Evolutionary conservation across 1,140 invertebrate genomes (phyloP), one percentile per base, ranked within the genome.

Genomic region (Himalopsyche phryganea): DNA sequence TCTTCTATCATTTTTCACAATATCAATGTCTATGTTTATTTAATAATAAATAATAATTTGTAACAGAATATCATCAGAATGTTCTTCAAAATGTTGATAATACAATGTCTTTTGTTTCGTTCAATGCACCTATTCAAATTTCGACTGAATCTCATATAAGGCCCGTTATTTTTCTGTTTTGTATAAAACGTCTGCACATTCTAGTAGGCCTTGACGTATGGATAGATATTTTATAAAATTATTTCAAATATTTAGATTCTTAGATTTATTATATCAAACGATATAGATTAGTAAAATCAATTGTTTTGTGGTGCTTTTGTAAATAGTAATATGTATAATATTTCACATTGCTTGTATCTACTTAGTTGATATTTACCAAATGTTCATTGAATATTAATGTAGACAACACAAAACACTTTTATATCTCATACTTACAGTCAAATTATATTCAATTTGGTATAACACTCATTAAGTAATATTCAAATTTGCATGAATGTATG

Each of bases 241-340:
- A 53, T 23, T 56, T 38, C 10, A 42, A 42, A 46, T 53, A 44
- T 46, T 42, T 61, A 53, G 36, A 54, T 19, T 53, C 35, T 51
- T 32, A 23, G 46, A 46, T 13, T 40, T 52, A 14, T 20, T 19
- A 28, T 46, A n/a, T 7, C 11, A 35, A 45, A 18, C n/a, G 17
- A 9, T n/a, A 54, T 32, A 32, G 32, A 18, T 53, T 56, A 60
- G 61, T 35, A 50, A 57, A 55, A 63, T 59, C 18, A 42, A 56
- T 38, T 40, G 57, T 59, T 58, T 59, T 52, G 50, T 63, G 61
- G 61, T 63, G 61, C 61, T 63, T 63, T 45, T 58, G 53, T 54
- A 48, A 50, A 56, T 56, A 54, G 35, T 33, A 54, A 11, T 48
- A 48, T 49, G n/a, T 33, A 41, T 53, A 19, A 33, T 28, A 52